Base-by-base conservation (phyloP, 1,140 invertebrate genomes). In the Atta texana region DNA sequence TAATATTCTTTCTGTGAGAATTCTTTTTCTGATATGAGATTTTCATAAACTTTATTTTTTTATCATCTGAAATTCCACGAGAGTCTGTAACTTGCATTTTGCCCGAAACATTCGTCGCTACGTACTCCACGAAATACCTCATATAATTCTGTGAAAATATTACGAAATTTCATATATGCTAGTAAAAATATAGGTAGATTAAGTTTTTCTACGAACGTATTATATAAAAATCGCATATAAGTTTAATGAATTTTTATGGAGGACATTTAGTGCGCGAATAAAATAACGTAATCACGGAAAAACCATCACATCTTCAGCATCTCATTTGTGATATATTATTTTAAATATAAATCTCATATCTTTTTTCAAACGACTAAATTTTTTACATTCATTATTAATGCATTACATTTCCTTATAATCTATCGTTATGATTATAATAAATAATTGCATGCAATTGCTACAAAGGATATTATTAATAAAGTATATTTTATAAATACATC, bases 41-140 rank as follows among this genome's bases (percentile, higher is more conserved):
- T 81, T 71, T 81, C 34, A 71, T 59, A 28, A 81, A 81, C 21
- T 24, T 57, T 81, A 81, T 69, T 71, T 81, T 57, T 55, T 57
- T 28, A 81, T 16, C 10, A 10, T 39, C 7, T n/a, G 59, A 57
- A 81, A 71, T 59, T 71, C 16, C 21, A n/a, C 16, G 31, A 39
- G 51, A n/a, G 55, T 64, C 18, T 68, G 8, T n/a, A 63, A 28
- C 34, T 16, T 7, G 24, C 31, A 14, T 68, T 68, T 68, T 5
- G 1, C 4, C 16, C 21, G 4, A n/a, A 39, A 71, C 77, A 57
- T 49, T 71, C 16, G 49, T 53, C n/a, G 51, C 24, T 81, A 31
- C 51, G 44, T 53, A 10, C 12, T 49, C 3, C 10, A 28, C 16
- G 18, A 69, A 81, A 81, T 71, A 44, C 8, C 12, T 16, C 21